Conservation (phyloP, 1,140 invertebrate genomes). For the Charaxes varanes region DNA sequence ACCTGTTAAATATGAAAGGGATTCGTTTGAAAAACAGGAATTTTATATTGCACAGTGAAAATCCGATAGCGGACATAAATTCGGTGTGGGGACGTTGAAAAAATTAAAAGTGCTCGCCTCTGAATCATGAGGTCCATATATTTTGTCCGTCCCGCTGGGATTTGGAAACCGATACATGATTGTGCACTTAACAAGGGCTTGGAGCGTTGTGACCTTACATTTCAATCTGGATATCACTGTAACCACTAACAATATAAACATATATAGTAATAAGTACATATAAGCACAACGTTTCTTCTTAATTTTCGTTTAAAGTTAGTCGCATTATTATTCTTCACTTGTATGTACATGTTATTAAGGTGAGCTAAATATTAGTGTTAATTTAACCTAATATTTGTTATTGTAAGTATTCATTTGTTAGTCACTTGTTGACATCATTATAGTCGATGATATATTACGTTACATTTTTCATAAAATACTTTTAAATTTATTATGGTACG, state of each 20-base stretch:
- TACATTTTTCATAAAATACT: too few relatives aligned
- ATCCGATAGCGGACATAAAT: conserved; percentile 48
- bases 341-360: too few relatives aligned
- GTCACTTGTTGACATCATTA: too few relatives aligned
- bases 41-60: conserved; percentile 34
- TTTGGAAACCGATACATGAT: conserved; percentile 65
- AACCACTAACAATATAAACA: conserved; percentile 10
- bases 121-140: conserved; percentile 45
- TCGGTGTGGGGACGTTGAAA: conserved; percentile 37
- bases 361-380: too few relatives aligned
- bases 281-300: conserved; percentile 23
- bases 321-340: too few relatives aligned
- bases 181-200: conserved; percentile 50
- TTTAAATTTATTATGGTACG: too few relatives aligned
- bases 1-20: conserved; percentile 14
- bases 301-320: conserved; percentile 10
- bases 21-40: conserved; percentile 18
- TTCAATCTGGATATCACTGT: conserved; percentile 16
- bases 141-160: conserved; percentile 43
- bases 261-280: conserved; percentile 17
- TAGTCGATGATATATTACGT: too few relatives aligned
- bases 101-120: conserved; percentile 47
- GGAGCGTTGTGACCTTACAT: conserved; percentile 22
- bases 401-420: too few relatives aligned
- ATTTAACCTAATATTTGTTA: too few relatives aligned